These are phyloP conservation scores for Mandrillus leucophaeus DNA, from an alignment of 2,113 vertebrate genomes.

Conservation along the genomic window DNA sequence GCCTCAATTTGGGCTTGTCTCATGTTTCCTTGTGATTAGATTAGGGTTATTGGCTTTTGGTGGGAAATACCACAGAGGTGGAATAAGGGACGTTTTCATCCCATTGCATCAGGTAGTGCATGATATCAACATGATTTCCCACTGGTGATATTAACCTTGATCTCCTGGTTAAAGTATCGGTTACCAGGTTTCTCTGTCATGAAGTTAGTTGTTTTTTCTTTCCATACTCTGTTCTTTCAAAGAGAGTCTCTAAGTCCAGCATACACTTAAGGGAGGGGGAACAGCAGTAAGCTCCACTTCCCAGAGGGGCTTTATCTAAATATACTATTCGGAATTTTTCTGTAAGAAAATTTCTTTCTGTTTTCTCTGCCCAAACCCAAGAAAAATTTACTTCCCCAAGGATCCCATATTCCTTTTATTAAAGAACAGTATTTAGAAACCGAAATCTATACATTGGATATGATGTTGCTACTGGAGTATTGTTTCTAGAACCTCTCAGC, in stretches of 20 bases:
- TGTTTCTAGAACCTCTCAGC: neutral
- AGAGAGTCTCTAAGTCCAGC: neutral
- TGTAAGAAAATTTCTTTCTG: neutral
- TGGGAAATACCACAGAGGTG: neutral
- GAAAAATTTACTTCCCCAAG: neutral
- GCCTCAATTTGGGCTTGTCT: neutral
- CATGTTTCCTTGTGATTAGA: neutral
- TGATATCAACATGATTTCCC: neutral
- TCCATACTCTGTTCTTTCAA: neutral
- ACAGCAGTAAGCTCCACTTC: neutral
- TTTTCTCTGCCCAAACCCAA: neutral
- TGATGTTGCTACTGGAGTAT: neutral
- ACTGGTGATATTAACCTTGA: no score
- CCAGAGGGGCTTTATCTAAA: neutral
- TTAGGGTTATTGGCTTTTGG: neutral
- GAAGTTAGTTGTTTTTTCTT: neutral
- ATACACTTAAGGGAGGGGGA: neutral
- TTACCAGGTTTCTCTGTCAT: neutral
- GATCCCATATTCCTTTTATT: neutral
- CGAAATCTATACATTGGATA: neutral
- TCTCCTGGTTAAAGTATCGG: neutral
- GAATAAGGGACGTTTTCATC: neutral
- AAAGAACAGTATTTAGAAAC: neutral
- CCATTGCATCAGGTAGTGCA: no score
- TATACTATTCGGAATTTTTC: neutral